Base-by-base conservation (phyloP, 2,797 vertebrate genomes). In the Sebastiscus albofasciatus region DNA sequence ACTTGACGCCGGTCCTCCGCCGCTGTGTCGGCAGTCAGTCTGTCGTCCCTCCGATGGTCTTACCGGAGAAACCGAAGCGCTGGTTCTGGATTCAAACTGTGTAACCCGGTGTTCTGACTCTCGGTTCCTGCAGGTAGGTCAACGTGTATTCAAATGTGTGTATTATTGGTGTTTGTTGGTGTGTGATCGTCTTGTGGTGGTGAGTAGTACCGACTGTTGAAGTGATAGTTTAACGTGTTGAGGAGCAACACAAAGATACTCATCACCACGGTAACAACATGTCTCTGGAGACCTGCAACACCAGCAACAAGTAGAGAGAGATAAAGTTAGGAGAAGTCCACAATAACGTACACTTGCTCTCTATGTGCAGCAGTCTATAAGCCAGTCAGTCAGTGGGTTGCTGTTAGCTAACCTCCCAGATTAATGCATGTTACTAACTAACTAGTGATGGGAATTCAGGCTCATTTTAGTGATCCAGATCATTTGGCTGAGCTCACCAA, bases 51-150 rank as follows among this genome's bases (percentile, higher is more conserved):
- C 39, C 6, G 39, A 42, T 42, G 46, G 18, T 56, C 22, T 13
- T 9, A 22, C 11, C 12, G 11, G 69, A 72, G 77, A 61, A 8
- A 81, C 33, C 54, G 59, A 67, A 84, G 92, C 89, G 90, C 39
- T 16, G 39, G 46, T 49, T 82, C 83, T 85, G 89, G 89, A 88
- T 92, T 90, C 76, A 91, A 91, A 91, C 85, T 72, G 84, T 76
- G 20, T 54, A 9, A 59, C 26, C 27, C 11, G 56, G 68, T 54
- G 27, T 22, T 69, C 49, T 24, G 81, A 56, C 68, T 2, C 66
- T 59, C 55, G 24, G 20, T 2, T 76, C 61, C 72, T 59, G 34
- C 75, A 76, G 92, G 92, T 90, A 84, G 82, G 77, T 56, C 12
- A 14, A 27, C 2, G 22, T 2, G 8, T 1, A 0, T 12, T 39